Conservation (phyloP, 1,140 invertebrate species). For the Bombus impatiens region DNA sequence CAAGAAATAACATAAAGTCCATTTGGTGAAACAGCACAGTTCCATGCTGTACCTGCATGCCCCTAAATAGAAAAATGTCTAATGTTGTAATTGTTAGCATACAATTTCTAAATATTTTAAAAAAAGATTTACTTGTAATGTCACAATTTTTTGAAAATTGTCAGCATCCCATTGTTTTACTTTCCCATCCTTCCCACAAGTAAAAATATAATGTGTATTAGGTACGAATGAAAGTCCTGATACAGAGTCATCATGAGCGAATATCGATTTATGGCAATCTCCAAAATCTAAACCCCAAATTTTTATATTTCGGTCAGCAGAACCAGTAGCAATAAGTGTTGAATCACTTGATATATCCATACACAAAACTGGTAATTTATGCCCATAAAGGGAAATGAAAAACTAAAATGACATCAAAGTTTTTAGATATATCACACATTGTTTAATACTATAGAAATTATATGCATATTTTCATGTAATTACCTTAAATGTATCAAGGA, state of each 20-base stretch:
- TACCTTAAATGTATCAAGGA: constrained; percentile 96
- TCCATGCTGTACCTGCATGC: constrained; percentile 91
- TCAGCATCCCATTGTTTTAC: constrained; percentile 99
- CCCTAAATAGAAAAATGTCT: constrained; percentile 82
- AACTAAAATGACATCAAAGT: constrained; percentile 85
- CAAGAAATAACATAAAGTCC: constrained; percentile 91
- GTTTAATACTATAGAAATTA: not conserved
- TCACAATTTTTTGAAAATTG: constrained; percentile 94
- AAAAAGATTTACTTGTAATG: constrained; percentile 87
- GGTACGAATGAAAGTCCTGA: constrained; percentile 94
- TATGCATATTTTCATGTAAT: constrained; percentile 22
- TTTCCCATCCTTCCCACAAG: constrained; percentile 95
- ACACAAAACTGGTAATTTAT: constrained; percentile 96
- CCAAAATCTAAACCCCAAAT: constrained; percentile 99
- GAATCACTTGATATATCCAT: constrained; percentile 98
- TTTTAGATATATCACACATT: not conserved
- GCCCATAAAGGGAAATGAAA: constrained; percentile 97
- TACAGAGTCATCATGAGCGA: constrained; percentile 97
- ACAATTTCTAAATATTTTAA: constrained; percentile 24
- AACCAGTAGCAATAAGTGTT: constrained; percentile 95
- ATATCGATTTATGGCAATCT: constrained; percentile 94
- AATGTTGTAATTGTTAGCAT: not conserved
- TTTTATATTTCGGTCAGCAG: constrained; percentile 97
- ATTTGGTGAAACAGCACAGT: constrained; percentile 90
- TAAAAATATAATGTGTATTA: constrained; percentile 96